Base-by-base conservation (phyloP, 1,140 invertebrate genomes). In the Drosophila ironensis region DNA sequence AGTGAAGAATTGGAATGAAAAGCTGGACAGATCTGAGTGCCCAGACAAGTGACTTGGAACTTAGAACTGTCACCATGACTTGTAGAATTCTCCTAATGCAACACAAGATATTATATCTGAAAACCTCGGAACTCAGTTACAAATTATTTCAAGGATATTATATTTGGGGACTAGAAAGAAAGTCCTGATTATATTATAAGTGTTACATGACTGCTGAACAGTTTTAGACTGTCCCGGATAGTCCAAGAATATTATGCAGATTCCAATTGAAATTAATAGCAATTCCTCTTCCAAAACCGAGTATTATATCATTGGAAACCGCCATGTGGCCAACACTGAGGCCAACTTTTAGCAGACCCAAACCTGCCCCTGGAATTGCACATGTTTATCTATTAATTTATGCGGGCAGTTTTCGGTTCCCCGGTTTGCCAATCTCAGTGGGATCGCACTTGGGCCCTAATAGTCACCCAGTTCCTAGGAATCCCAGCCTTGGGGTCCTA, bases 301-400 rank as follows among this genome's bases (percentile, higher is more conserved):
- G n/a, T n/a, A n/a, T 4, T 35, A 5, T 16, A 7, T 22, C 11
- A 35, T 6, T 2, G 3, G 6, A 41, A 56, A 16, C 20, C 20
- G 16, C 51, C 3, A 33, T 7, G 8, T 51, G 11, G 6, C 5
- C 45, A 41, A 0, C 28, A 25, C 56, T 50, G 35, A 38, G 11
- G 6, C 5, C 45, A 41, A 0, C 28, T 19, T 51, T 50, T 28
- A 38, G 41, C 30, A 47, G 47, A 19, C 14, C 24, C 41, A 37
- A 61, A 38, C 54, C 56, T 28, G 59, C 46, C 56, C 19, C 54
- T 20, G 47, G 48, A 46, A 59, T 72, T 73, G 76, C 70, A 75
- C 77, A 76, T 72, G 69, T 82, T 86, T 84, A 78, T 78, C 80
- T 84, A 78, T 77, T 82, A 82, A 82, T 82, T 82, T 82, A 82